These are phyloP conservation scores for Palythoa caribaeorum DNA, from an alignment of 92 coral and sea anemone species.

Conservation along the genomic window DNA sequence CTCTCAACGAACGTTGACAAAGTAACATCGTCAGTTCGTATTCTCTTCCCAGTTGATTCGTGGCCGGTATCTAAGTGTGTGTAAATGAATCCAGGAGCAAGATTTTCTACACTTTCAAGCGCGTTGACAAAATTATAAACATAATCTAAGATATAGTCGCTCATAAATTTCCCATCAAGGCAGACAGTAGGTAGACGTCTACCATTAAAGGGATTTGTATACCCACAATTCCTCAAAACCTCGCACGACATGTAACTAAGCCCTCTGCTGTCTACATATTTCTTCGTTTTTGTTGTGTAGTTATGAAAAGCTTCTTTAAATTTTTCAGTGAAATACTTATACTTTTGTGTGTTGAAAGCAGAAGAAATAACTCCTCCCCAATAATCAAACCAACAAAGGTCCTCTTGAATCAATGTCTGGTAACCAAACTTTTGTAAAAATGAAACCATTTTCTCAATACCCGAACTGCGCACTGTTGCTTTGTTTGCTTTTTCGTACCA, in stretches of 20 bases:
- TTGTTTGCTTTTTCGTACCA: constrained; percentile 23
- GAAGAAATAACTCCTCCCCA: constrained; percentile 85
- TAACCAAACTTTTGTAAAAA: constrained; percentile 71
- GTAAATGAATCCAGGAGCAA: constrained; percentile 76
- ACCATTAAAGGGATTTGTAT: constrained; percentile 74
- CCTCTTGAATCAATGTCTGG: constrained; percentile 88
- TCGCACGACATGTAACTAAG: constrained; percentile 81
- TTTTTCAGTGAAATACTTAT: constrained; percentile 61
- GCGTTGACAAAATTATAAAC: constrained; percentile 60
- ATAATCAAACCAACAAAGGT: constrained; percentile 86
- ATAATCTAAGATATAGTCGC: constrained; percentile 77
- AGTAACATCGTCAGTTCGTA: constrained; percentile 76
- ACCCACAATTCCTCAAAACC: constrained; percentile 57
- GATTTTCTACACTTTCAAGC: constrained; percentile 50
- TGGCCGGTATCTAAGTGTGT: constrained; percentile 93
- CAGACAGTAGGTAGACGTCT: constrained; percentile 57
- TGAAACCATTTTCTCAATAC: constrained; percentile 58
- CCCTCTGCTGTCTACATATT: constrained; percentile 77
- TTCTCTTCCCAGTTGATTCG: constrained; percentile 84
- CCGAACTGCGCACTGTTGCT: constrained; percentile 52
- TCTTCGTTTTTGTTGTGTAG: constrained; percentile 46
- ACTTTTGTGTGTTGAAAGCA: constrained; percentile 60
- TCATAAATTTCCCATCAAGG: constrained; percentile 75
- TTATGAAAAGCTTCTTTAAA: constrained; percentile 58
- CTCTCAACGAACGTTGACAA: constrained; percentile 72